These are phyloP conservation scores for Pseudotriccus pelzelni DNA, from an alignment of 2,797 vertebrate species.

Conservation along the genomic window DNA sequence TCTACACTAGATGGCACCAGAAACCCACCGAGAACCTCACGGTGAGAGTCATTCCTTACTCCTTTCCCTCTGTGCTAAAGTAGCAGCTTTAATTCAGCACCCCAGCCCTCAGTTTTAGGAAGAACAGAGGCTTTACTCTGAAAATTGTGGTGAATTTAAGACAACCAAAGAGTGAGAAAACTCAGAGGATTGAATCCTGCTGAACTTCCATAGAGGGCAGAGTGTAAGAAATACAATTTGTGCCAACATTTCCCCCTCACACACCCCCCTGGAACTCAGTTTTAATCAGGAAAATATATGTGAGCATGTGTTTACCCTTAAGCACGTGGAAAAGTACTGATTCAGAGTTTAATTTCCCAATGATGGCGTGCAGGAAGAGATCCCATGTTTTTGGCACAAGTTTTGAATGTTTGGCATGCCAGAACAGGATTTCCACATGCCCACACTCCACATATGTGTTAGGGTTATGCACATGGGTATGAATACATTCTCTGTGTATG, in stretches of 20 bases:
- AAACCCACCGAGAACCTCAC: background rate
- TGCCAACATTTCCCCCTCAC: background rate
- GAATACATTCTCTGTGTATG: background rate
- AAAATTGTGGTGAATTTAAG: background rate
- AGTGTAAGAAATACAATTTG: fast-evolving
- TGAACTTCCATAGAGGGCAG: background rate
- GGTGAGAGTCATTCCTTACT: background rate
- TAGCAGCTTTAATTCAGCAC: background rate
- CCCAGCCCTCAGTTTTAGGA: background rate
- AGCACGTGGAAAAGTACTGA: background rate
- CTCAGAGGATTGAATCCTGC: background rate
- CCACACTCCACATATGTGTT: fast-evolving
- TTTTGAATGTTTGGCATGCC: background rate
- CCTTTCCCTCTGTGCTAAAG: background rate
- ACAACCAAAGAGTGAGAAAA: background rate
- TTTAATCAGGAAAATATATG: background rate
- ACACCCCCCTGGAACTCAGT: background rate
- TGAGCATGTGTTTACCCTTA: background rate
- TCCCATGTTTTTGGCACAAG: background rate
- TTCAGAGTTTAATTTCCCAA: background rate
- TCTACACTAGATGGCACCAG: constrained; percentile 70
- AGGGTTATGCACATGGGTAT: background rate
- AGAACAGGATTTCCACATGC: background rate
- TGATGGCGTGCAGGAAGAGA: background rate
- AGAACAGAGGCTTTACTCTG: background rate